These are phyloP conservation scores for Melanotaenia nigrans DNA, from an alignment of 2,797 vertebrate genomes.

Conservation along the genomic window DNA sequence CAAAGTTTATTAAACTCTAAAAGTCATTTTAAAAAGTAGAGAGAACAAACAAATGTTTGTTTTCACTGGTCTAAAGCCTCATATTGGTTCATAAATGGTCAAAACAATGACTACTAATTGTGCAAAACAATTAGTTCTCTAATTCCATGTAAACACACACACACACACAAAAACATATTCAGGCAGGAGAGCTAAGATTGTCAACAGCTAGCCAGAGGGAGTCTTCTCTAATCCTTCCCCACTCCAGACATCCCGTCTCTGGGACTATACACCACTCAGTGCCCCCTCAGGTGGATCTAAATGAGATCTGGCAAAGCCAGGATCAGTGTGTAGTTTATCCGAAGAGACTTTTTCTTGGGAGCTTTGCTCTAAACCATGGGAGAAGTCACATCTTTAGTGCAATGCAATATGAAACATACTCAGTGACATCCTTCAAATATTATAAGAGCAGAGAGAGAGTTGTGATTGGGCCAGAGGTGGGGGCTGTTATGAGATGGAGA, in stretches of 20 bases:
- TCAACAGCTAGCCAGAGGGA: slow-evolving; percentile 49
- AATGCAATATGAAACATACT: background rate
- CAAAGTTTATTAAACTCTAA: slow-evolving; percentile 8
- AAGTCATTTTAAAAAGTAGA: slow-evolving; percentile 15
- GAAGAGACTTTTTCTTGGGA: slow-evolving; percentile 51
- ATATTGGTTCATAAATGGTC: slow-evolving; percentile 13
- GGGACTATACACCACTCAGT: slow-evolving; percentile 55
- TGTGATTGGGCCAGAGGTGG: slow-evolving; percentile 12
- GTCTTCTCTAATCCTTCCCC: slow-evolving; percentile 67
- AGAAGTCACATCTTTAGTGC: slow-evolving; percentile 35
- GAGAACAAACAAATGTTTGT: background rate
- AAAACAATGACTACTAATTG: slow-evolving; percentile 22
- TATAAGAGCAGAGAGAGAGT: background rate
- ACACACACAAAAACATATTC: background rate
- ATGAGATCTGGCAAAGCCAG: slow-evolving; percentile 77
- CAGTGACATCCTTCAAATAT: slow-evolving; percentile 19
- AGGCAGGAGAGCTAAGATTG: slow-evolving; percentile 30
- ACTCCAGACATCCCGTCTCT: slow-evolving; percentile 69
- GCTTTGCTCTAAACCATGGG: slow-evolving; percentile 47
- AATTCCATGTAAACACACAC: background rate
- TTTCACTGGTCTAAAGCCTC: slow-evolving; percentile 23
- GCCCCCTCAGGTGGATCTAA: slow-evolving; percentile 74
- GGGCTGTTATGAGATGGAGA: slow-evolving; percentile 12
- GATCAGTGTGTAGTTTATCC: slow-evolving; percentile 67
- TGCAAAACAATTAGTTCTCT: slow-evolving; percentile 11